Base-by-base conservation (phyloP, 2,797 vertebrate genomes). In the Sitta carolinensis region DNA sequence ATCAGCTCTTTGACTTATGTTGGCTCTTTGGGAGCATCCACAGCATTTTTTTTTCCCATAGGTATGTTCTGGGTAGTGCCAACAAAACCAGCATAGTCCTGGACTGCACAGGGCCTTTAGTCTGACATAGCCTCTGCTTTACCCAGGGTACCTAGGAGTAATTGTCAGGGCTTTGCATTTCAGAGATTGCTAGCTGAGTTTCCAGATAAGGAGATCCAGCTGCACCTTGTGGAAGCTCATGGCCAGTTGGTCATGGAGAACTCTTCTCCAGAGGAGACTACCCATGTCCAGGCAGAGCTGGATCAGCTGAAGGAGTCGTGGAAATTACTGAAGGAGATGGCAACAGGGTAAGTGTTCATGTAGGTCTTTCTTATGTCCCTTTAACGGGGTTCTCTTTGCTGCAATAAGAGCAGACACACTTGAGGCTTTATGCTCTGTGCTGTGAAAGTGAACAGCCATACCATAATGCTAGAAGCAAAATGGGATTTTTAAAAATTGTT, bases 161-260 rank as follows among this genome's bases (percentile, higher is more conserved):
- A 96, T 58, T 93, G 32, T 92, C 89, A 90, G 81, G 75, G 66
- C 86, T 96, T 66, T 97, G 85, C 13, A 0, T 97, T 95, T 66
- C 96, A 99, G 99, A 98, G 86, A 95, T 97, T 98, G 34, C 96
- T 98, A 63, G 98, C 96, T 26, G 98, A 99, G 82, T 98, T 99
- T 93, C 98, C 98, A 4, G 98, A 98, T 96, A 99, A 98, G 95
- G 99, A 99, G 96, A 97, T 98, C 40, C 98, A 98, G 89, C 97
- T 99, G 84, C 97, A 98, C 59, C 97, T 98, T 91, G 96, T 98
- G 10, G 98, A 99, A 78, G 97, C 97, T 4, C 98, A 97, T 64
- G 98, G 98, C 84, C 97, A 97, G 52, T 64, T 82, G 32, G 98
- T 99, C 78, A 96, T 98, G 96, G 93, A 97, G 70, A 97, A 89